phyloP scores from a whole-genome alignment of 2,797 vertebrate genomes.

The Sebastes hopkinsi region DNA sequence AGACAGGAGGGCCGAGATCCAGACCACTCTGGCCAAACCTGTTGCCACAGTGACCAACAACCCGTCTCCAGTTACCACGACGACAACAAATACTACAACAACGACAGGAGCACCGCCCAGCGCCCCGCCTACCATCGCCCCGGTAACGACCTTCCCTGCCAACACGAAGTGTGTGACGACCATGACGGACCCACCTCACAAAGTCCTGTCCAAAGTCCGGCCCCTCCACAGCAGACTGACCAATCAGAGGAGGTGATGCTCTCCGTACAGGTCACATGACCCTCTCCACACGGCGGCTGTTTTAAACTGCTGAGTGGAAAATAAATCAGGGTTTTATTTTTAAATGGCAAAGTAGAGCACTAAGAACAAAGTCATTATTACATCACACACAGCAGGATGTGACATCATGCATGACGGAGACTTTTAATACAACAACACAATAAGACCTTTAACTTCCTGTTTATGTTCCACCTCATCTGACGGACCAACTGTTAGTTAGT shows the following conservation, averaged over 20 bases:
- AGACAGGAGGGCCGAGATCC: conserved; percentile 85
- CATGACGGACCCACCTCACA: conserved; percentile 66
- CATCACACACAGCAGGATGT: background rate
- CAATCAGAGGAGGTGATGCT: conserved; percentile 81
- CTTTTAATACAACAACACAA: background rate
- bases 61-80: background rate
- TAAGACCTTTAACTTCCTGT: background rate
- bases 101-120: background rate
- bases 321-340: background rate
- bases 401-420: background rate
- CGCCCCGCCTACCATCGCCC: conserved; percentile 7
- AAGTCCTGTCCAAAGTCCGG: conserved; percentile 68
- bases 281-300: conserved; percentile 3
- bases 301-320: background rate
- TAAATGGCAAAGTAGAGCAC: background rate
- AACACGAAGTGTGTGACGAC: conserved; percentile 65
- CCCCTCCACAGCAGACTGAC: conserved; percentile 69
- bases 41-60: conserved; percentile 8
- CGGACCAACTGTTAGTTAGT: too few species aligned
- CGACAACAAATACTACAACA: background rate
- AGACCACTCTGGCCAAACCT: conserved; percentile 71
- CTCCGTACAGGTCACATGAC: conserved; percentile 8
- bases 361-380: background rate
- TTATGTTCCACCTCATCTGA: too few species aligned
- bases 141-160: conserved; percentile 27